phyloP scores from a whole-genome alignment of 2,113 vertebrate species.

The Nasalis larvatus region DNA sequence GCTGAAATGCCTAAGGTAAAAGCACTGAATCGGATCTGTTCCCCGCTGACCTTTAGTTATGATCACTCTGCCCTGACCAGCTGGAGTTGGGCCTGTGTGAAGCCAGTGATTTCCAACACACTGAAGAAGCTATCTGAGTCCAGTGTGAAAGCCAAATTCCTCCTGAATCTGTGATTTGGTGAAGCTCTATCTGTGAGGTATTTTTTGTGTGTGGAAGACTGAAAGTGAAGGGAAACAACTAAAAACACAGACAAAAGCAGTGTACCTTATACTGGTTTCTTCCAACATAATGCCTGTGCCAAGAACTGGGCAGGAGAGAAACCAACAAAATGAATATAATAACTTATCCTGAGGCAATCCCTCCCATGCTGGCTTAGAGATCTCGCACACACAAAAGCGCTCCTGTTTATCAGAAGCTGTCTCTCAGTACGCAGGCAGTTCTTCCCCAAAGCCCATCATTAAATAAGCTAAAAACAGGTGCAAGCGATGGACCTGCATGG shows the following conservation, averaged over 20 bases:
- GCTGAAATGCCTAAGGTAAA: background rate
- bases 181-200: conserved; percentile 60
- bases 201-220: background rate
- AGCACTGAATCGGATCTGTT: accelerated
- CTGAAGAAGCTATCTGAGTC: background rate
- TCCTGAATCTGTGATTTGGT: background rate
- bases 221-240: background rate
- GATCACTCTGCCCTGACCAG: background rate
- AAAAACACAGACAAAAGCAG: background rate
- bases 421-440: background rate
- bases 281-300: background rate
- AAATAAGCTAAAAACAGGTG: conserved; percentile 43
- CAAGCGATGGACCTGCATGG: background rate
- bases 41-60: background rate
- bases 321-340: background rate
- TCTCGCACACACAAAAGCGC: background rate
- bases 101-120: background rate
- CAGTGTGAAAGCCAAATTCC: accelerated
- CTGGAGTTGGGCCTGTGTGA: background rate
- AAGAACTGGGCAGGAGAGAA: background rate
- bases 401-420: background rate
- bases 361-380: background rate
- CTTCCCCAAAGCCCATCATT: conserved; percentile 40
- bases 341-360: background rate
- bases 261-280: conserved; percentile 64